Evolutionary conservation across 2,888 invertebrate genomes (phyloP), one percentile per base, ranked within the genome.

Genomic region (Drosophila ezoana): DNA sequence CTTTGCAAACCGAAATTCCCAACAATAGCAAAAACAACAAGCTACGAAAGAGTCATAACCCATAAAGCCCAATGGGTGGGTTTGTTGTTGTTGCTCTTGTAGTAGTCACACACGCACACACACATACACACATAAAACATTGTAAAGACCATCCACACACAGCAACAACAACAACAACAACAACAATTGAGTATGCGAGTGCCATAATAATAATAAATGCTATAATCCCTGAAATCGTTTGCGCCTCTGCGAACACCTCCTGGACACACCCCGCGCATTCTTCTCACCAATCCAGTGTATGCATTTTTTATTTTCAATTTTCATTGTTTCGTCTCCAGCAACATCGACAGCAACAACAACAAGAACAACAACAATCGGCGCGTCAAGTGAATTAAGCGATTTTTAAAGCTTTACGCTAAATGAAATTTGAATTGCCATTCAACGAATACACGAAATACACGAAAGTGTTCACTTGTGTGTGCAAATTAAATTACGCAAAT

Each of bases 141-240:
- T 28, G 28, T 8, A 28, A 2, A 28, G 28, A 28, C 8, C 57
- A 49, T 18, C 13, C 54, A 53, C 37, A 38, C 28, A 53, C 33
- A 65, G 28, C 71, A 85, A 72, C 60, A 58, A 44, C 18, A 18
- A 2, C 18, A 18, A n/a, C 40, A 64, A 60, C 56, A 61, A 61
- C 35, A 63, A 52, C 40, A 69, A 65, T 65, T 58, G 56, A 56
- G 45, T 44, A 72, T 60, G 69, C 65, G 64, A 69, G 64, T 77
- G 72, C 78, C 71, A 72, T 87, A 85, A 89, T 89, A 88, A 88
- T 88, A 89, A 89, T 87, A 89, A 89, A 87, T 87, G 84, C 87
- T 71, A 79, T 85, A 85, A 85, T 85, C 84, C 81, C 72, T 69
- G 67, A 68, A 79, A 84, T 80, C 78, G 72, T 56, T 44, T 56